Percentiles rank a stretch among this genome's conserved stretches.
Conservation (phyloP, 2,113 vertebrate genomes). For the Thalassarche chlororhynchos region DNA sequence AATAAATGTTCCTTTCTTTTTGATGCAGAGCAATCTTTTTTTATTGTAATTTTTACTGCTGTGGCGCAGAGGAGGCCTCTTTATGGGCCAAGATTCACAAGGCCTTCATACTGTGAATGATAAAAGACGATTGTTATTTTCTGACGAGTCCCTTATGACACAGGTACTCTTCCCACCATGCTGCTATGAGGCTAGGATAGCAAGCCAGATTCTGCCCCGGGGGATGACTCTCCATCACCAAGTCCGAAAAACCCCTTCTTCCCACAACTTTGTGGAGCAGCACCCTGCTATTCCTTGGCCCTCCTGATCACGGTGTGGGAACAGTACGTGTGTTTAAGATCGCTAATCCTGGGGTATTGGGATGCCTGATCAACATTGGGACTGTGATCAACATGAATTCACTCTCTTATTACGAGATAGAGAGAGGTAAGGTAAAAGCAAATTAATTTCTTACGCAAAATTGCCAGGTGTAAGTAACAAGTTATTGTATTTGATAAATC, state of each 20-base stretch:
- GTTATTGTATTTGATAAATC: not conserved
- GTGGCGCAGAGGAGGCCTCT: not conserved
- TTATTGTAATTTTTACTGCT: slow-evolving; percentile 6
- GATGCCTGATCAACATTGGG: not conserved
- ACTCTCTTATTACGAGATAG: not conserved
- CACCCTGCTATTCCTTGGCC: not conserved
- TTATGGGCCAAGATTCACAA: not conserved
- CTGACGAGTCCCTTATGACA: not conserved
- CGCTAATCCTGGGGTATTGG: not conserved
- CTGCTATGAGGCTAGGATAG: not conserved
- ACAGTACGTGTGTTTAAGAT: not conserved
- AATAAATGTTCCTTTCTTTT: not conserved
- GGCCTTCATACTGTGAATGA: not conserved
- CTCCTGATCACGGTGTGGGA: not conserved
- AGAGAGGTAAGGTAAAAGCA: not conserved
- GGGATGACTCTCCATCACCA: not conserved
- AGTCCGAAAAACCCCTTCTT: not conserved
- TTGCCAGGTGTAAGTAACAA: not conserved
- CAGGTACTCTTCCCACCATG: not conserved
- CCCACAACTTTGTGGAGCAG: not conserved
- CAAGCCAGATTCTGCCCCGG: not conserved
- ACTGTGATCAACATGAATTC: not conserved
- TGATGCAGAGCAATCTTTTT: not conserved
- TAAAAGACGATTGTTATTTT: not conserved
- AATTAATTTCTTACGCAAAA: not conserved